phyloP scores from a whole-genome alignment of 2,888 invertebrate species.

The Sipha maydis region DNA sequence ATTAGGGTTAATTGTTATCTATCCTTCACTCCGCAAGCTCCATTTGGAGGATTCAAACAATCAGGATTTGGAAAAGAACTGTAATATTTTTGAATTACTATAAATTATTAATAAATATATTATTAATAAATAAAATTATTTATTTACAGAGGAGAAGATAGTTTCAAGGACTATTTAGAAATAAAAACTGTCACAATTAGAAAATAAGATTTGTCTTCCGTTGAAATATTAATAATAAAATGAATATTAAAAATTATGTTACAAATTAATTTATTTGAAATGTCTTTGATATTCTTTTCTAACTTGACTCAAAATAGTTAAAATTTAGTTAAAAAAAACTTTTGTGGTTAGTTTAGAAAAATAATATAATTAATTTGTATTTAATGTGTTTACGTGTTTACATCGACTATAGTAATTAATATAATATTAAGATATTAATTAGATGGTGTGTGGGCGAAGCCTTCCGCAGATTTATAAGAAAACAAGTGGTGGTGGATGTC shows the following conservation, averaged over 20 bases:
- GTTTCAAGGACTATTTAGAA: constrained; percentile 91
- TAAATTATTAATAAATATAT: neutral
- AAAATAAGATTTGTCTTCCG: constrained; percentile 50
- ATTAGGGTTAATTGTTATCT: constrained; percentile 82
- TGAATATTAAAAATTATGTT: neutral
- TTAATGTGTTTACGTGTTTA: no score
- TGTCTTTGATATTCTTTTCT: no score
- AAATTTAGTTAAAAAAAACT: no score
- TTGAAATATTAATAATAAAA: neutral
- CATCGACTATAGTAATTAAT: no score
- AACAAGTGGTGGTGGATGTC: no score
- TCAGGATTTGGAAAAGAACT: constrained; percentile 90
- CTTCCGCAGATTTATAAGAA: no score
- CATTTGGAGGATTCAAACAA: constrained; percentile 89
- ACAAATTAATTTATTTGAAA: no score
- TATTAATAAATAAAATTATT: neutral
- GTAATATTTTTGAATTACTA: constrained; percentile 66
- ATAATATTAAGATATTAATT: no score
- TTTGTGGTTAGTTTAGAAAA: no score
- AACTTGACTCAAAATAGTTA: no score
- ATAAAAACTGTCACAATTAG: constrained; percentile 88
- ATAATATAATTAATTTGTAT: no score
- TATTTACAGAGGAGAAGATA: constrained; percentile 80
- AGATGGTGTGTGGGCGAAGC: no score
- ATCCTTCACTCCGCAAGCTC: constrained; percentile 78